Conservation (phyloP, 2,888 invertebrate genomes). For the Lasioglossum figueresi region DNA sequence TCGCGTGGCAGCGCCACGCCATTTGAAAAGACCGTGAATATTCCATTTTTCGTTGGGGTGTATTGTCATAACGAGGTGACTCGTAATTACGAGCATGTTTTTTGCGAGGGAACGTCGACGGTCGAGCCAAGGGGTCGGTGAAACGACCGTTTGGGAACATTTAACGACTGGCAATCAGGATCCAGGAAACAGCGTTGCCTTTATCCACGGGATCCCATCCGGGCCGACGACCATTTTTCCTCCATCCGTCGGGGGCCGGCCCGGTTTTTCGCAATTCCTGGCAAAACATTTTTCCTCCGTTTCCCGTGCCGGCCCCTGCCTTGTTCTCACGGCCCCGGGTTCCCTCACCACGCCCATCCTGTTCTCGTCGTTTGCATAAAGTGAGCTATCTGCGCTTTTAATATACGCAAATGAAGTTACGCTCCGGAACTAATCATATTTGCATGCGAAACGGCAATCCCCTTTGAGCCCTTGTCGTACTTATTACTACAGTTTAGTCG, state of each 20-base stretch:
- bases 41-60: constrained; percentile 11
- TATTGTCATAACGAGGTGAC: constrained; percentile 56
- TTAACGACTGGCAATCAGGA: constrained; percentile 67
- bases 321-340: neutral
- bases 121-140: neutral
- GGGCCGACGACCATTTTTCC: constrained; percentile 28
- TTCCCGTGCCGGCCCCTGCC: neutral
- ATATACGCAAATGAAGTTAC: constrained; percentile 82
- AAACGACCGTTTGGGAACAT: constrained; percentile 30
- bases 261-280: constrained; percentile 52
- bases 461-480: constrained; percentile 78
- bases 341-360: constrained; percentile 54
- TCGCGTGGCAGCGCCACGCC: constrained; percentile 1
- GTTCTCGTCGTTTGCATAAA: constrained; percentile 77
- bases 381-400: constrained; percentile 79
- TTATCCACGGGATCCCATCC: constrained; percentile 26
- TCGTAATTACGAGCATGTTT: constrained; percentile 59
- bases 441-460: constrained; percentile 81
- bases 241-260: constrained; percentile 13
- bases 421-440: constrained; percentile 82
- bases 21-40: constrained; percentile 26
- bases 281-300: constrained; percentile 55
- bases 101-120: constrained; percentile 22
- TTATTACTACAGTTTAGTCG: constrained; percentile 76
- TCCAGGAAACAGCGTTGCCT: constrained; percentile 48